Percentiles rank a stretch among this genome's conserved stretches.
phyloP scores from a whole-genome alignment of 1,140 invertebrate genomes.

The Agrypnia vestita region DNA sequence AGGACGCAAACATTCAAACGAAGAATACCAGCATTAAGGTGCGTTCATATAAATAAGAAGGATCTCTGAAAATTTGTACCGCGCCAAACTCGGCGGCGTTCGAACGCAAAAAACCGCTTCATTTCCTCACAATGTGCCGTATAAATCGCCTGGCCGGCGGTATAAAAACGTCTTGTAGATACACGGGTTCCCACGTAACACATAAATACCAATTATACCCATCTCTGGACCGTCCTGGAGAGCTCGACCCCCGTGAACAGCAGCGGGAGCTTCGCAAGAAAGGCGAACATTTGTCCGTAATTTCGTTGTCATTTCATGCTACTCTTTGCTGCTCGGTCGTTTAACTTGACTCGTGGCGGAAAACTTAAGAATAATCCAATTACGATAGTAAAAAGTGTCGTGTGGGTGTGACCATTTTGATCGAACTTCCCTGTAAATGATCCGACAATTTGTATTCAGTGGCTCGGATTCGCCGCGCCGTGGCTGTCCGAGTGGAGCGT shows the following conservation, averaged over 20 bases:
- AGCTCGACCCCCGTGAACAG: conserved; percentile 3
- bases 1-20: too few species aligned
- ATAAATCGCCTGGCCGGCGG: conserved; percentile 33
- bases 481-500: too few species aligned
- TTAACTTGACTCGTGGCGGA: too few species aligned
- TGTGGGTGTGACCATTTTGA: too few species aligned
- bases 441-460: too few species aligned
- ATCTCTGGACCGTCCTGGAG: conserved; percentile 45
- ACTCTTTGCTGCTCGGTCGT: too few species aligned
- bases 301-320: neutral
- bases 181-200: conserved; percentile 53
- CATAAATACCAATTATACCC: conserved; percentile 59
- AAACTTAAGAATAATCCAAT: too few species aligned
- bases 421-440: too few species aligned
- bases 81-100: conserved; percentile 27
- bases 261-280: neutral
- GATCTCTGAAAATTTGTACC: conserved; percentile 29
- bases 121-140: conserved; percentile 39
- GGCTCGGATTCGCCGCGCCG: too few species aligned
- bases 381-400: too few species aligned
- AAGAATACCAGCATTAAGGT: too few species aligned
- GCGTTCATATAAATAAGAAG: conserved; percentile 28
- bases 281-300: too few species aligned
- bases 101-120: conserved; percentile 36
- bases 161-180: conserved; percentile 48